Base-by-base conservation (phyloP, 2,888 invertebrate genomes). In the Leucozona laternaria region DNA sequence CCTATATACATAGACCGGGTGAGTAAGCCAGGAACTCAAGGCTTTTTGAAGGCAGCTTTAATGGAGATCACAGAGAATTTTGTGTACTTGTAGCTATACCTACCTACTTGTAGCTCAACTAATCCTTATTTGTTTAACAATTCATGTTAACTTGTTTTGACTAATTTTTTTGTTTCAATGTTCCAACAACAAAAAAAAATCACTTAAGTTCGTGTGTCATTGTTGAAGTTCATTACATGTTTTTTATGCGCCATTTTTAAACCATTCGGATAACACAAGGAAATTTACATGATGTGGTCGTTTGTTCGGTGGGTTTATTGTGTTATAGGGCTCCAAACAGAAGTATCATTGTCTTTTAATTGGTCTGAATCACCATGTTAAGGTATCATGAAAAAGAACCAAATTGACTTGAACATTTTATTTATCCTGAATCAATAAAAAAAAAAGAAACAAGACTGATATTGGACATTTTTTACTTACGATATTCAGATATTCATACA, bases 121-220 rank as follows among this genome's bases (percentile, higher is more conserved):
- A 86, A 82, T 86, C 86, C 86, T 86, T 86, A 86, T 86, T 86
- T 86, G 86, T 86, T 86, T 15, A 86, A 82, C 86, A 86, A 86
- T 86, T 82, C 86, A 82, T 86, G 86, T 86, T 86, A 79, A 79
- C 64, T 81, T 79, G 81, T 70, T 72, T 45, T 55, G 55, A 53
- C 72, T 76, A 28, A 58, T 60, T 68, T 43, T 48, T 82, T 43
- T 34, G 11, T 43, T 43, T 45, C 31, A 45, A 64, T 66, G 50
- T 37, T 70, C 31, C 5, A 37, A 40, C 50, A 75, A 62, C 66
- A 75, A 62, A 45, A 53, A 53, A 37, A 34, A 20, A 22, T 31
- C 31, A 73, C 77, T 68, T 77, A 60, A 73, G 62, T 66, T 70
- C n/a, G 50, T 86, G 86, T 86, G 86, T 82, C 86, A 82, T 86